Evolutionary conservation across 64 coral and sea anemone species (phyloP), one percentile per base, ranked within the genome.

Genomic region (Montipora cactus): DNA sequence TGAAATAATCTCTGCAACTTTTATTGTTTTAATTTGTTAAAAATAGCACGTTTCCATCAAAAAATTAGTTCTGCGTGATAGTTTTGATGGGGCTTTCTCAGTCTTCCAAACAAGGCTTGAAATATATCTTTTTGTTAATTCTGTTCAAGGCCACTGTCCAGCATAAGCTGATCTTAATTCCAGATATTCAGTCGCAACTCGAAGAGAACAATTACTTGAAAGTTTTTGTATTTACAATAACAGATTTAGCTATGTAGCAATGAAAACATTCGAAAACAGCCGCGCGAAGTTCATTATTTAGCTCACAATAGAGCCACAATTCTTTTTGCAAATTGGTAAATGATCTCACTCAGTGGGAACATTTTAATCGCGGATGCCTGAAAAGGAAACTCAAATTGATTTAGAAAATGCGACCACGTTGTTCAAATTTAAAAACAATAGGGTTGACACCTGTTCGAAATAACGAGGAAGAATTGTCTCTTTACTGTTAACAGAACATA

Each of bases 401-500:
- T 49, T 2, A 71, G 8, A 86, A 86, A 71, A 67, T 47, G 19
- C 45, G 67, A 86, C 82, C 82, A 86, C 82, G 82, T 86, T 86
- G 71, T 86, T 49, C 45, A 48, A 71, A 70, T 18, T 5, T 8
- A 16, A 16, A 72, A 86, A 86, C 82, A 86, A 86, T 73, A 12
- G 46, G 3, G 3, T 49, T 7, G 12, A 47, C 82, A 86, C 82
- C 82, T 86, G 82, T 68, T 49, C 46, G 11, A 71, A 86, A 71
- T 47, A 47, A 23, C 44, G 37, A 50, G 45, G 19, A 16, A 49
- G 5, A 72, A 72, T 86, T 72, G 62, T 71, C 11, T 18, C 47
- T 86, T 86, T 64, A 86, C 71, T 71, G 67, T 83, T 72, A 86
- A 86, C 70, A 86, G 47, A 28, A 86, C 16, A 86, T 50, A 49